phyloP scores from a whole-genome alignment of 2,797 vertebrate genomes.

The Gastrophryne carolinensis region DNA sequence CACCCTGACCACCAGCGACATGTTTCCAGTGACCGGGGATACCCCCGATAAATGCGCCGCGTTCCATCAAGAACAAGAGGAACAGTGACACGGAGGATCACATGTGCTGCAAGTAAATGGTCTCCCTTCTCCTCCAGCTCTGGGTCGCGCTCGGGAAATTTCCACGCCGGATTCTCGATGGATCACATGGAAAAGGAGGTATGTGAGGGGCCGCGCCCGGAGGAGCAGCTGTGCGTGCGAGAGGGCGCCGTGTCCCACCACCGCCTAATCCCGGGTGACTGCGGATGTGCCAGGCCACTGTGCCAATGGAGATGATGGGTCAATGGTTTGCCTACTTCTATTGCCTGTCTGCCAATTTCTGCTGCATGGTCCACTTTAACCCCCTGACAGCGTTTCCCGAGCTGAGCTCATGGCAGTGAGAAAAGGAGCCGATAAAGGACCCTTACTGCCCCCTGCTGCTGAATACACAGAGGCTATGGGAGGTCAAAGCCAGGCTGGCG shows the following conservation, averaged over 20 bases:
- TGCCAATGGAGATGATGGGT: no score
- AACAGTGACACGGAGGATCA: background rate
- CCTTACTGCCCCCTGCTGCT: no score
- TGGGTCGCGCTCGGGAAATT: background rate
- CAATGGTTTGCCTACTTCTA: no score
- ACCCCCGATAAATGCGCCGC: background rate
- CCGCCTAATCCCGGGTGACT: background rate
- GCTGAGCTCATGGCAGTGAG: no score
- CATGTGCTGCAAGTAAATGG: constrained; percentile 19
- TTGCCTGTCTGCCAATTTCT: no score
- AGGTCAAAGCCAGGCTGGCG: no score
- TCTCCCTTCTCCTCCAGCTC: background rate
- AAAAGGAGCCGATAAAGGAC: no score
- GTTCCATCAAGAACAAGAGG: background rate
- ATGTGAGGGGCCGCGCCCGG: constrained; percentile 37
- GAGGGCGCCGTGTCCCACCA: constrained; percentile 3
- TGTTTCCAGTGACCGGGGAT: background rate
- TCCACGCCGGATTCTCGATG: constrained; percentile 10
- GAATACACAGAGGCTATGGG: no score
- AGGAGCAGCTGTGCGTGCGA: constrained; percentile 37
- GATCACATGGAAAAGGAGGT: constrained; percentile 43
- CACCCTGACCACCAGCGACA: no score
- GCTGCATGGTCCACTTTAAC: no score
- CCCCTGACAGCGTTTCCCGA: no score
- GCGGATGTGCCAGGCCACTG: background rate